Conservation (phyloP, 1,140 invertebrate species). For the Periplaneta americana region DNA sequence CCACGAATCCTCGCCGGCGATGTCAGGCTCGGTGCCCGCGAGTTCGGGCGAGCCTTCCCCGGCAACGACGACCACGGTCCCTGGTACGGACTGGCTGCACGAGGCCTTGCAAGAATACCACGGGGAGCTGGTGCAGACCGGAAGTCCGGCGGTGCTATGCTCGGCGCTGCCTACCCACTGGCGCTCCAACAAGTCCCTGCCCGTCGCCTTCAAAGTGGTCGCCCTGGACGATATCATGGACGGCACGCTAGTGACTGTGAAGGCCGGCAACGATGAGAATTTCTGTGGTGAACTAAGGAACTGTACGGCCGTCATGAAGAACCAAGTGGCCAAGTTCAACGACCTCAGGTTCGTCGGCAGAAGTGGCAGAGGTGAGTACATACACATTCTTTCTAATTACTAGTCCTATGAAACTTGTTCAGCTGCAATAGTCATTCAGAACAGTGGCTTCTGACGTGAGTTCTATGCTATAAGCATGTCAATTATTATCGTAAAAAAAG, state of each 20-base stretch:
- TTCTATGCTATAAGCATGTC: too few species aligned
- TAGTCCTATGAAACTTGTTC: too few species aligned
- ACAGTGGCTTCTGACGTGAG: too few species aligned
- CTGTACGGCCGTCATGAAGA: slow-evolving; percentile 89
- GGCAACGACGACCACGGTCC: slow-evolving; percentile 37
- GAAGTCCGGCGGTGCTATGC: slow-evolving; percentile 88
- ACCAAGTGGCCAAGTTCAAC: slow-evolving; percentile 95
- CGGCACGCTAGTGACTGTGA: slow-evolving; percentile 87
- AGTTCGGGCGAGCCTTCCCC: slow-evolving; percentile 36
- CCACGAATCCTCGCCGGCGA: not conserved
- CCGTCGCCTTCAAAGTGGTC: slow-evolving; percentile 88
- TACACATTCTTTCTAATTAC: not conserved
- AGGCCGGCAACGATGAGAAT: slow-evolving; percentile 95
- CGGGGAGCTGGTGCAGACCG: slow-evolving; percentile 84
- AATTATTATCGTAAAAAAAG: too few species aligned
- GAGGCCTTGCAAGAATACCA: slow-evolving; percentile 80
- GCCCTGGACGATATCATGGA: slow-evolving; percentile 86
- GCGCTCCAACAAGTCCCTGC: slow-evolving; percentile 95
- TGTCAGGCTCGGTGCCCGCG: not conserved
- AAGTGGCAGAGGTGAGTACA: slow-evolving; percentile 75
- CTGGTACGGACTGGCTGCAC: slow-evolving; percentile 61
- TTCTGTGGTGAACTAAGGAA: slow-evolving; percentile 91
- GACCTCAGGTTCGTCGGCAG: slow-evolving; percentile 94
- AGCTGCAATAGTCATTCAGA: too few species aligned
- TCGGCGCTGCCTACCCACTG: slow-evolving; percentile 86